phyloP scores from a whole-genome alignment of 2,113 vertebrate species.

The Euleptes europaea region DNA sequence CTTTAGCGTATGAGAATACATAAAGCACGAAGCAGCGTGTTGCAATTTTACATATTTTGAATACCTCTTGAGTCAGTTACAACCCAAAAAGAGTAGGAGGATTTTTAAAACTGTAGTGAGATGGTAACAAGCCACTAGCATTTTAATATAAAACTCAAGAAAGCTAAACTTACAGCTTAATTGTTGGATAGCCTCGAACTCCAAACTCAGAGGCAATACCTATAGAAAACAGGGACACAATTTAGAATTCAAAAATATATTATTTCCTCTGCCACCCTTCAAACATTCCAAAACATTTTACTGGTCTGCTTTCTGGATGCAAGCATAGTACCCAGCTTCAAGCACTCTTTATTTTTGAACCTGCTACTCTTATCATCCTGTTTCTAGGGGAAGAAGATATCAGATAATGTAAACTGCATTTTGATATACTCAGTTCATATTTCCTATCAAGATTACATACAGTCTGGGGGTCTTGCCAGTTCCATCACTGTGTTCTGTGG shows the following conservation, averaged over 20 bases:
- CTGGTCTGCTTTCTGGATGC: background rate
- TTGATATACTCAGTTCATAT: background rate
- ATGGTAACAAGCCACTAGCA: background rate
- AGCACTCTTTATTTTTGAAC: background rate
- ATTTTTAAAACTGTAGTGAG: background rate
- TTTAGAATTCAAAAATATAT: background rate
- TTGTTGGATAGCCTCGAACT: conserved; percentile 96
- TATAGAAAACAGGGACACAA: conserved; percentile 64
- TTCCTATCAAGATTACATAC: background rate
- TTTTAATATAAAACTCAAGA: conserved; percentile 11
- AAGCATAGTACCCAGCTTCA: background rate
- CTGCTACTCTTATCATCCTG: background rate
- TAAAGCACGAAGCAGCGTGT: background rate
- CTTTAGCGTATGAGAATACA: background rate
- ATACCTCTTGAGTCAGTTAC: background rate
- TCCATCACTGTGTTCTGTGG: background rate
- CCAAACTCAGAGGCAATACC: conserved; percentile 96
- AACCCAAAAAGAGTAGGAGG: background rate
- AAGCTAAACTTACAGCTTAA: conserved; percentile 92
- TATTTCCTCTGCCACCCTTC: background rate
- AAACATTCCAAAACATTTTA: background rate
- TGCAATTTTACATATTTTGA: background rate
- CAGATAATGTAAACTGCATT: background rate
- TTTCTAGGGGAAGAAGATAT: background rate
- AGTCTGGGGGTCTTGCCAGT: background rate